These are phyloP conservation scores for Ophion obscuratus DNA, from an alignment of 2,888 invertebrate genomes.

Conservation along the genomic window DNA sequence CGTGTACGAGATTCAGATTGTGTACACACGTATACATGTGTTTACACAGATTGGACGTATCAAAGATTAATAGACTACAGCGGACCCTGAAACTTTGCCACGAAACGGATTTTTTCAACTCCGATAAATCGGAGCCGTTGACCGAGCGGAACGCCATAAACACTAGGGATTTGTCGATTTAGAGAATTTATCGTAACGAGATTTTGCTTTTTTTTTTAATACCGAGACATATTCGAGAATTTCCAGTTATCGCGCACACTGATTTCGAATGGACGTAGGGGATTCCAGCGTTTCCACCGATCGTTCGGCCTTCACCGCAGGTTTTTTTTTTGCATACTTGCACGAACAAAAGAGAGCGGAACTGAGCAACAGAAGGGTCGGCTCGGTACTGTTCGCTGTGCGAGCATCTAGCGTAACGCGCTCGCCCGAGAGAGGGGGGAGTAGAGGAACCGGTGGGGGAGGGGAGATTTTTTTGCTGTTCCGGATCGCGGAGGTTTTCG, in stretches of 20 bases:
- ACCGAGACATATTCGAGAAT: not conserved
- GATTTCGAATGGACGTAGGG: not conserved
- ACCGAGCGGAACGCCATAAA: conserved; percentile 24
- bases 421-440: conserved; percentile 39
- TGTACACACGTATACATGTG: conserved; percentile 1
- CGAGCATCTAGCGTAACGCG: conserved; percentile 62
- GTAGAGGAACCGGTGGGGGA: conserved; percentile 40
- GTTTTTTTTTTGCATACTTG: not conserved
- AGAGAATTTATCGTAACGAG: not conserved
- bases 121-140: not conserved
- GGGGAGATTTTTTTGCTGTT: conserved; percentile 65
- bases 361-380: conserved; percentile 65
- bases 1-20: not conserved
- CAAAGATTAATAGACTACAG: conserved; percentile 8
- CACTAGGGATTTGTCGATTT: conserved; percentile 12
- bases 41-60: conserved; percentile 2
- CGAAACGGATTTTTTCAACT: not conserved
- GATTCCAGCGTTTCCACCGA: not conserved
- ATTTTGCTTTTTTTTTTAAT: conserved; percentile 8
- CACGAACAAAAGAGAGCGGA: conserved; percentile 1
- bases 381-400: conserved; percentile 69
- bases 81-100: conserved; percentile 1
- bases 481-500: conserved; percentile 75
- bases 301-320: not conserved
- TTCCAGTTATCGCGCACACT: conserved; percentile 10